Conservation (phyloP, 2,888 invertebrate species). For the Copidosoma aretas region DNA sequence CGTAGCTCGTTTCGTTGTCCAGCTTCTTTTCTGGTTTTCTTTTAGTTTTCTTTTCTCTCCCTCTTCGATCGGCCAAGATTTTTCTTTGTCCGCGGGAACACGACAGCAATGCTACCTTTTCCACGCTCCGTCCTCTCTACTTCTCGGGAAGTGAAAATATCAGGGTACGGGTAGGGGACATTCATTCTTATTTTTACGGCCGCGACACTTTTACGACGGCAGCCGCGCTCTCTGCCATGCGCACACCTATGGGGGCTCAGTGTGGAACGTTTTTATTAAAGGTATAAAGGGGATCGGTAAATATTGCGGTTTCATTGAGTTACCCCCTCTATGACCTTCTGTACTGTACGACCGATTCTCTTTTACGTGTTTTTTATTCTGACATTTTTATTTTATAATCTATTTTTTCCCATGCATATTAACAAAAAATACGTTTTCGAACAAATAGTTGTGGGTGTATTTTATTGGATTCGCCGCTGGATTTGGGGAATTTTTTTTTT, state of each 20-base stretch:
- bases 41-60: background rate
- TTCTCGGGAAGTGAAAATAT: constrained; percentile 35
- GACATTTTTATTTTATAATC: too few relatives aligned
- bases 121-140: background rate
- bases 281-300: constrained; percentile 3
- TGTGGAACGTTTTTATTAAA: background rate
- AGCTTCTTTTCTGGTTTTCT: too few relatives aligned
- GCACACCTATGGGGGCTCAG: constrained; percentile 9
- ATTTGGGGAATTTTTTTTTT: too few relatives aligned
- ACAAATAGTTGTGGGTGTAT: too few relatives aligned
- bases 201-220: constrained; percentile 29
- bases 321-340: too few relatives aligned
- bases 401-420: too few relatives aligned
- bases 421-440: too few relatives aligned
- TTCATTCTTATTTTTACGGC: constrained; percentile 29
- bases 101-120: constrained; percentile 20
- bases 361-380: too few relatives aligned
- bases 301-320: background rate
- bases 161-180: constrained; percentile 2
- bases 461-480: too few relatives aligned
- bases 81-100: constrained; percentile 26
- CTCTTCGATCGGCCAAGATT: constrained; percentile 4
- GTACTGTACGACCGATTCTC: too few relatives aligned
- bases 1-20: background rate
- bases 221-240: background rate